A percentile compares a stretch with the other conserved stretches of the same genome.
phyloP scores from a whole-genome alignment of 2,797 vertebrate genomes.

The Sebastiscus tertius region DNA sequence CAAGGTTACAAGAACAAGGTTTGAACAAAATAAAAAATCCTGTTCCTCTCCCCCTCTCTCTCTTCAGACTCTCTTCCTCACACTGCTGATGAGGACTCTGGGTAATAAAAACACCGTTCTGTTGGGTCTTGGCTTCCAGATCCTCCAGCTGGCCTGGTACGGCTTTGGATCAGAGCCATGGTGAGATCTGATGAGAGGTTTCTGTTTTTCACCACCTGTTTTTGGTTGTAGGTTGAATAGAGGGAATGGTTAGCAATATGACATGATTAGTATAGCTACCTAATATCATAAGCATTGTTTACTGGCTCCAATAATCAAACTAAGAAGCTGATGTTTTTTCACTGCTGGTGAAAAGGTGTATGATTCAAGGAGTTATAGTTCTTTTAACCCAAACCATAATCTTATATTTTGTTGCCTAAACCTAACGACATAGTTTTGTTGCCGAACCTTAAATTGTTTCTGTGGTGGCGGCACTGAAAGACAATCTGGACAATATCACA shows the following conservation, averaged over 20 bases:
- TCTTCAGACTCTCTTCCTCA: conserved; percentile 90
- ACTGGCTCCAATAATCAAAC: background rate
- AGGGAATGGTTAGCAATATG: too few species aligned
- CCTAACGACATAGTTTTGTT: too few species aligned
- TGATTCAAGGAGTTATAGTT: too few species aligned
- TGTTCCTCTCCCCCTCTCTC: background rate
- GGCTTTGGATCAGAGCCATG: conserved; percentile 94
- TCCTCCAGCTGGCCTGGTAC: conserved; percentile 93
- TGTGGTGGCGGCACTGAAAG: background rate
- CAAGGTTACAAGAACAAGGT: background rate
- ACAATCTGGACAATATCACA: background rate
- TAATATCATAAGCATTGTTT: background rate
- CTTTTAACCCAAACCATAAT: too few species aligned
- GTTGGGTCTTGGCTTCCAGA: conserved; percentile 93
- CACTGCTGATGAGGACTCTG: conserved; percentile 91
- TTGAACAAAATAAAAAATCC: background rate
- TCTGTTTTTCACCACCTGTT: too few species aligned
- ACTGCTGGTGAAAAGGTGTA: background rate
- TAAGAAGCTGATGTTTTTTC: background rate
- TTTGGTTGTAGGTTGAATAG: background rate
- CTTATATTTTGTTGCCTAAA: too few species aligned
- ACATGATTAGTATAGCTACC: background rate
- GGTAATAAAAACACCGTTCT: conserved; percentile 97
- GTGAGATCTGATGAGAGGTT: conserved; percentile 78
- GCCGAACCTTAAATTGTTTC: too few species aligned